These are phyloP conservation scores for Bembecia ichneumoniformis DNA, from an alignment of 2,888 invertebrate genomes.

Conservation along the genomic window DNA sequence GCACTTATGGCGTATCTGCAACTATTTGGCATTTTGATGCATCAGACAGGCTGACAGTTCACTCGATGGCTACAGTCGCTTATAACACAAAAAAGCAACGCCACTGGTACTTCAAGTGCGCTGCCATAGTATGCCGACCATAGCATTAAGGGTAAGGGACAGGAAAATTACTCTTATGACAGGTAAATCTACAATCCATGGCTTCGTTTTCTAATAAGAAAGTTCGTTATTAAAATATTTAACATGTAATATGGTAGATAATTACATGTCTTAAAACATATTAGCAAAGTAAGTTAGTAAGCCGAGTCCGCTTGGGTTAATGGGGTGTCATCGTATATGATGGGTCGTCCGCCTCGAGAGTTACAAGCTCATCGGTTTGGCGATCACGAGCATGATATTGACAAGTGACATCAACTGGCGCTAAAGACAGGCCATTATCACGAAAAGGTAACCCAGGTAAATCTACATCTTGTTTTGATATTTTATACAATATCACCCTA, in stretches of 20 bases:
- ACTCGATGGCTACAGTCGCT: too few species aligned
- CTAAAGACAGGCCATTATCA: too few species aligned
- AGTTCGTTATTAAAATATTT: neutral
- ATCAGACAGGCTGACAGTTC: too few species aligned
- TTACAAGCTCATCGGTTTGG: constrained; percentile 47
- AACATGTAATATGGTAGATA: neutral
- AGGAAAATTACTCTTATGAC: neutral
- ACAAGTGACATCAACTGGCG: constrained; percentile 16
- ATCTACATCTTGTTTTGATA: too few species aligned
- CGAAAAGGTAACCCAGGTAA: too few species aligned
- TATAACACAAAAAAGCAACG: too few species aligned
- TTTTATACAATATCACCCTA: too few species aligned
- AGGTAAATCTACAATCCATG: neutral
- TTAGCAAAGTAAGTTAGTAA: constrained; percentile 50
- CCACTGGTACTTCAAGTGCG: too few species aligned
- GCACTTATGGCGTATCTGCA: too few species aligned
- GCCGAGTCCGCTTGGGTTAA: constrained; percentile 52
- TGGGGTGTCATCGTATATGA: constrained; percentile 64
- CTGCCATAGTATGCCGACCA: too few species aligned
- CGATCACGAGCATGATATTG: constrained; percentile 41
- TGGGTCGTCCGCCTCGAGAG: constrained; percentile 48
- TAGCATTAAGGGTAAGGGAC: too few species aligned
- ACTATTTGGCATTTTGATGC: too few species aligned
- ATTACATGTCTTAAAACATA: constrained; percentile 46
- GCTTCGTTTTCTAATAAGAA: neutral